These are phyloP conservation scores for Diacarnus erythraeanus DNA, from an alignment of 37 sponge, comb jelly and placozoan species.

Conservation along the genomic window DNA sequence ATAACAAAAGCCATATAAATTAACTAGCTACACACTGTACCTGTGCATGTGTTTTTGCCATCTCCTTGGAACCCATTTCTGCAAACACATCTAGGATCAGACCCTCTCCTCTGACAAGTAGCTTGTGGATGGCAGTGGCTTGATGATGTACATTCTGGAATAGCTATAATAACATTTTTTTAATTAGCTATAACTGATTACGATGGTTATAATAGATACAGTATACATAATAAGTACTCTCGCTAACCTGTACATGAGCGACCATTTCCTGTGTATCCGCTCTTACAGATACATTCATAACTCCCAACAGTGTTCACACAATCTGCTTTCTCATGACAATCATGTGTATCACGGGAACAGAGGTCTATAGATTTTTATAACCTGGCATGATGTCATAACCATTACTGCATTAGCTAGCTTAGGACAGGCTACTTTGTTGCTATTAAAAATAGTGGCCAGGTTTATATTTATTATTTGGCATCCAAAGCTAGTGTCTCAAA, in stretches of 20 bases:
- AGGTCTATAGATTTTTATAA: no score
- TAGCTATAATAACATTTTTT: neutral
- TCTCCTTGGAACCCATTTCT: neutral
- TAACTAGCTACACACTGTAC: neutral
- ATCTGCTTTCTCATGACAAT: neutral
- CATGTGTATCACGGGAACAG: neutral
- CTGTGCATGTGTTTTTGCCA: slow-evolving; percentile 1
- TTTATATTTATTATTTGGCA: no score
- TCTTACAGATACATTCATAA: neutral
- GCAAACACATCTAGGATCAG: neutral
- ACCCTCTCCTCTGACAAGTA: neutral
- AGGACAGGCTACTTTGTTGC: no score
- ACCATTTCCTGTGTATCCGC: slow-evolving; percentile 19
- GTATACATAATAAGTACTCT: neutral
- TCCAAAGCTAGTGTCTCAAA: no score
- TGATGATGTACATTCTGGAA: neutral
- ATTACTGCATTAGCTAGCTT: no score
- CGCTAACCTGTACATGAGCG: neutral
- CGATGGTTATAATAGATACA: neutral
- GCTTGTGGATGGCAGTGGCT: slow-evolving; percentile 4
- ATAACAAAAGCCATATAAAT: neutral
- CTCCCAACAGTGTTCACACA: neutral
- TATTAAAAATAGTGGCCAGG: no score
- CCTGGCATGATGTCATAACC: no score
- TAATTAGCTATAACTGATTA: neutral